phyloP scores from a whole-genome alignment of 2,113 vertebrate species.

The Spizaetus ornatus region DNA sequence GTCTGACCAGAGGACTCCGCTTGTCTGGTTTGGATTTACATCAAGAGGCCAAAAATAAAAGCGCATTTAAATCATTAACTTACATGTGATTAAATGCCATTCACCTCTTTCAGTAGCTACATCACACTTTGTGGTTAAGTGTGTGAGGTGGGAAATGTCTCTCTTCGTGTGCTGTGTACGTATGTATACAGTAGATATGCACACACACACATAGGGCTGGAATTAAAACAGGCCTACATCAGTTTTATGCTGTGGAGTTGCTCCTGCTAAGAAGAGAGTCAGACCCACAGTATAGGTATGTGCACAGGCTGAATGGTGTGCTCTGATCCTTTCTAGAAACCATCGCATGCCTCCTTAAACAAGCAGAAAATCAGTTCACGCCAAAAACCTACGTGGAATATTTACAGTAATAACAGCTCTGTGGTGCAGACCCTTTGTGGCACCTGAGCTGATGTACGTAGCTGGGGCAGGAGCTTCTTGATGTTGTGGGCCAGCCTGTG shows the following conservation, averaged over 20 bases:
- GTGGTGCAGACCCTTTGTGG: background rate
- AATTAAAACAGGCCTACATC: background rate
- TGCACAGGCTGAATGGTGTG: background rate
- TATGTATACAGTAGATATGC: background rate
- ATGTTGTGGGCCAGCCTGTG: background rate
- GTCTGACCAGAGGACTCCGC: slow-evolving; percentile 73
- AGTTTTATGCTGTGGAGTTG: background rate
- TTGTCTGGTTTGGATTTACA: slow-evolving; percentile 69
- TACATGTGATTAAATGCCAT: slow-evolving; percentile 40
- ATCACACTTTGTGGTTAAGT: slow-evolving; percentile 28
- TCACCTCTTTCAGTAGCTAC: slow-evolving; percentile 49
- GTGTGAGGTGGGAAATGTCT: slow-evolving; percentile 36
- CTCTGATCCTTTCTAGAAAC: background rate
- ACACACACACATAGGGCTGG: background rate
- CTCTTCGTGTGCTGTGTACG: background rate
- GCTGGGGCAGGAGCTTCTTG: background rate
- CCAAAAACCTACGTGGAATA: background rate
- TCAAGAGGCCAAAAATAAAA: slow-evolving; percentile 70
- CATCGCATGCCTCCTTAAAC: background rate
- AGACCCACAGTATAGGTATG: background rate
- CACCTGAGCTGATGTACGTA: background rate
- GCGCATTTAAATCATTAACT: slow-evolving; percentile 66
- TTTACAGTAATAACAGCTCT: background rate
- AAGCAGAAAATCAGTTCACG: background rate
- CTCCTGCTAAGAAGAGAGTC: background rate